Evolutionary conservation across 1,140 invertebrate genomes (phyloP), one percentile per base, ranked within the genome.

Genomic region (Euwallacea similis): DNA sequence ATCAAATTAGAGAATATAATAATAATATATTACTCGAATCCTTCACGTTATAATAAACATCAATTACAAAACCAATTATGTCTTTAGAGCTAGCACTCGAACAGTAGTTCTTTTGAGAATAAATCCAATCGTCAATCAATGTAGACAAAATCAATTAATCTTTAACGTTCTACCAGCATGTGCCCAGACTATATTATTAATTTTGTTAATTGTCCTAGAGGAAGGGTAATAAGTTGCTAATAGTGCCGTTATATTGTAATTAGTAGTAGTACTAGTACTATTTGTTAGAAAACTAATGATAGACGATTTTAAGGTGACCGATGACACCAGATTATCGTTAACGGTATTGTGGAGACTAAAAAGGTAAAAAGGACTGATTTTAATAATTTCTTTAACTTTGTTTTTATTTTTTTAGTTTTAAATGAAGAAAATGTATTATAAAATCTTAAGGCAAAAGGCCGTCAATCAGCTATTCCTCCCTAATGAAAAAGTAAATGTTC

Each of bases 71-170:
- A 50, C 13, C 9, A 50, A 50, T 50, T 50, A 50, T 50, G 13
- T 50, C 13, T 13, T 50, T 50, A 50, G 21, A 33, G 21, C 4
- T 4, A 33, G 46, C 46, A 10, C 46, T 13, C 6, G 9, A 7
- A 6, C 16, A 10, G 21, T 13, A 21, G 55, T 11, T 58, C 21
- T 58, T 58, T 10, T 15, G 55, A n/a, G 9, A 58, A 58, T 13
- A 58, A 58, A 58, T 58, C 13, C n/a, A 58, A 33, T 10, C 55
- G 55, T 58, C 55, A 15, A 58, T 58, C 55, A 58, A 0, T 15
- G 9, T 58, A 15, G 55, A 33, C 55, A 58, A 58, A n/a, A 58
- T 58, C 55, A 58, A 58, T 58, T 58, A 58, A 58, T 58, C 55
- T 15, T 15, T 58, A 6, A 58, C 21, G 6, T 21, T 15, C 21